A percentile compares a stretch with the other conserved stretches of the same genome.
Evolutionary conservation across 2,888 invertebrate species (phyloP).

Genomic region (Ellobium chinense): DNA sequence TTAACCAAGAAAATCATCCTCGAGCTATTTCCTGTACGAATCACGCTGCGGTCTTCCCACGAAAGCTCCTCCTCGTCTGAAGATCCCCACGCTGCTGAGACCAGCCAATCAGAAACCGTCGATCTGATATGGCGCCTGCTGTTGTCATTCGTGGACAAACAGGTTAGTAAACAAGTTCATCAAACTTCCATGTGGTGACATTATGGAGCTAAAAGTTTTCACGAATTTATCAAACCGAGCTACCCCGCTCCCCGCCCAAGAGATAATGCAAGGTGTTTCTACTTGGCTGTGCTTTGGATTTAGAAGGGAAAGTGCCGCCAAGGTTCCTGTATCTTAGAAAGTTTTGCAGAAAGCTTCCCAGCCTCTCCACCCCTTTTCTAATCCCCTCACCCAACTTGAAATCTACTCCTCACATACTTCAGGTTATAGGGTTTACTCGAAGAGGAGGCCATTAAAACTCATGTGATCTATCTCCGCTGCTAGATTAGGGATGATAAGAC

Average conservation of each 20-base stretch:
- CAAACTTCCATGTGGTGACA: neutral
- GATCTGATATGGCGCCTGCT: slow-evolving; percentile 14
- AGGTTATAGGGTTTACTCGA: too few species aligned
- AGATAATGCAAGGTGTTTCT: slow-evolving; percentile 16
- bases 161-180: slow-evolving; percentile 23
- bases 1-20: neutral
- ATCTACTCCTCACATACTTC: too few species aligned
- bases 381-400: too few species aligned
- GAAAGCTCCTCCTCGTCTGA: neutral
- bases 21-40: neutral
- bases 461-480: too few species aligned
- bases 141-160: slow-evolving; percentile 12
- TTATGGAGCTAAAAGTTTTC: neutral
- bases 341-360: too few species aligned
- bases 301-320: too few species aligned
- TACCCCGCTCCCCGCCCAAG: slow-evolving; percentile 3
- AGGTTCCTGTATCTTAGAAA: too few species aligned
- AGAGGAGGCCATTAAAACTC: too few species aligned
- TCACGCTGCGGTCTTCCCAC: neutral
- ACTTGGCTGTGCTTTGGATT: too few species aligned
- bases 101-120: slow-evolving; percentile 4
- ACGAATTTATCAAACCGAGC: slow-evolving; percentile 14
- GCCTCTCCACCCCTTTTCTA: too few species aligned
- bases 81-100: neutral
- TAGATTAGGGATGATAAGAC: too few species aligned